A percentile compares a stretch with the other conserved stretches of the same genome.
Conservation (phyloP, 2,797 vertebrate species). For the Petrocephalus schoutedeni region DNA sequence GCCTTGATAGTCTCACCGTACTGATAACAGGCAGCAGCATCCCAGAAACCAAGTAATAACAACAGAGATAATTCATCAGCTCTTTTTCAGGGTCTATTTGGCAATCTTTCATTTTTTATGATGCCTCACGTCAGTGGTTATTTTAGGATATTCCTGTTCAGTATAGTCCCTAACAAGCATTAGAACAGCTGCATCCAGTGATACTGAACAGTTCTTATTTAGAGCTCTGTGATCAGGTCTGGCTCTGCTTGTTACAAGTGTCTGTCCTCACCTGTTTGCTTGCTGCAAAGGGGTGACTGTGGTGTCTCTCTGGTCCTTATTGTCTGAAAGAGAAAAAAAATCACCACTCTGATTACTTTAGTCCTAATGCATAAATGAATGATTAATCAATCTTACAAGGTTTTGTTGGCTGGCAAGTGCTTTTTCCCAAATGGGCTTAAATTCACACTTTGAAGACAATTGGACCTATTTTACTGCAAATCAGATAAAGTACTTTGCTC, state of each 20-base stretch:
- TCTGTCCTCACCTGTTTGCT: slow-evolving; percentile 51
- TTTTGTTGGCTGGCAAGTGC: background rate
- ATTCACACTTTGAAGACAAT: background rate
- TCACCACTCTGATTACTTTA: background rate
- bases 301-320: slow-evolving; percentile 30
- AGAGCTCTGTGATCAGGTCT: background rate
- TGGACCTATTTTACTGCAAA: background rate
- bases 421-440: background rate
- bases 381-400: background rate
- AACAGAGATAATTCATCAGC: background rate
- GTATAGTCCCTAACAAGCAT: background rate
- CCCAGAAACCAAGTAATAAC: background rate
- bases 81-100: background rate
- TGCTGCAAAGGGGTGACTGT: slow-evolving; percentile 38
- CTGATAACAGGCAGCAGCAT: slow-evolving; percentile 7
- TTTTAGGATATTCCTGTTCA: background rate
- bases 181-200: slow-evolving; percentile 14
- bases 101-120: background rate
- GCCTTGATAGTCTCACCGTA: slow-evolving; percentile 19
- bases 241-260: background rate
- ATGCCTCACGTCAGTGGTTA: background rate
- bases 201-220: background rate
- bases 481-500: background rate
- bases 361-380: slow-evolving; percentile 18
- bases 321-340: slow-evolving; percentile 35